phyloP scores from a whole-genome alignment of 2,888 invertebrate genomes.

The Acanthacorydalis orientalis region DNA sequence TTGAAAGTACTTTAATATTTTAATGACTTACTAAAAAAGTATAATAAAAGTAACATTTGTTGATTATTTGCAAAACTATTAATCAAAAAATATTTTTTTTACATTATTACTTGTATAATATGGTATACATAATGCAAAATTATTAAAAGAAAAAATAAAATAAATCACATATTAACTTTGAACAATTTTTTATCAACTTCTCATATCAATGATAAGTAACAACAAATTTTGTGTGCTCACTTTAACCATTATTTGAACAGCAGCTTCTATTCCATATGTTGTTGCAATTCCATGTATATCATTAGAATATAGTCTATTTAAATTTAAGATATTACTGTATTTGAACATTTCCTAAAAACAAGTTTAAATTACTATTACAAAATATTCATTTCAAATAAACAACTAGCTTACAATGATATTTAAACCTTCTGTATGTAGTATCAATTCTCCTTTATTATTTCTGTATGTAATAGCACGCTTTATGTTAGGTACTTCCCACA shows the following conservation, averaged over 20 bases:
- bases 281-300: slow-evolving; percentile 82
- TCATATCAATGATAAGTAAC: too few relatives aligned
- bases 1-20: too few relatives aligned
- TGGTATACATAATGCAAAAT: too few relatives aligned
- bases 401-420: slow-evolving; percentile 59
- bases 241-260: slow-evolving; percentile 72
- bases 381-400: neutral
- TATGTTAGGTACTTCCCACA: slow-evolving; percentile 67
- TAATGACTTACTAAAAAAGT: too few relatives aligned
- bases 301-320: slow-evolving; percentile 78
- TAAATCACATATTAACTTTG: too few relatives aligned
- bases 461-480: slow-evolving; percentile 69
- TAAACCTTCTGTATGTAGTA: slow-evolving; percentile 85
- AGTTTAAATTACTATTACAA: slow-evolving; percentile 5
- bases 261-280: slow-evolving; percentile 94
- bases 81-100: too few relatives aligned
- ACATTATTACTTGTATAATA: too few relatives aligned
- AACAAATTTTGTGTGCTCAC: slow-evolving; percentile 25
- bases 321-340: slow-evolving; percentile 56
- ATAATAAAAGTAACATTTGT: too few relatives aligned
- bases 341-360: slow-evolving; percentile 63
- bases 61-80: too few relatives aligned
- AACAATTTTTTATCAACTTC: too few relatives aligned
- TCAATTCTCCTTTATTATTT: slow-evolving; percentile 37
- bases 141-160: too few relatives aligned